phyloP scores from a whole-genome alignment of 2,888 invertebrate species.

The Cerceris ruficornis region DNA sequence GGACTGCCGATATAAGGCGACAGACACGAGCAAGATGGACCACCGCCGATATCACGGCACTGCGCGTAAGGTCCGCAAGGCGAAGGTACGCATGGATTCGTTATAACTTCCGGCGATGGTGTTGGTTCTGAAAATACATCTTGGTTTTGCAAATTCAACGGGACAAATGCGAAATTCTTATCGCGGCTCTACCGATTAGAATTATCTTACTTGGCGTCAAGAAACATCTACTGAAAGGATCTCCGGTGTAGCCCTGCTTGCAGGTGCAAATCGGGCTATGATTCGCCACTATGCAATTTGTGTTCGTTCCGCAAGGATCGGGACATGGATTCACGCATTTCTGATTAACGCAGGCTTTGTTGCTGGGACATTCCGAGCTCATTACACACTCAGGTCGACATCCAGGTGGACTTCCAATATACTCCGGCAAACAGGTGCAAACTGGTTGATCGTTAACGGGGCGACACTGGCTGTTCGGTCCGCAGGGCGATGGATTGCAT shows the following conservation, averaged over 20 bases:
- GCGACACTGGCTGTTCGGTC: conserved; percentile 82
- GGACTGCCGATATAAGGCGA: conserved; percentile 82
- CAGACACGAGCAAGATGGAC: conserved; percentile 83
- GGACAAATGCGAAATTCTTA: background rate
- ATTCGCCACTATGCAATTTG: conserved; percentile 86
- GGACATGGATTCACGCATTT: conserved; percentile 87
- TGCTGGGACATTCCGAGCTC: conserved; percentile 89
- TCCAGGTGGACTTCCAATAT: conserved; percentile 89
- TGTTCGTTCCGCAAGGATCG: conserved; percentile 83
- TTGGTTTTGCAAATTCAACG: background rate
- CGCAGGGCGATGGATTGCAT: conserved; percentile 82
- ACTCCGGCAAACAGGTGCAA: conserved; percentile 89
- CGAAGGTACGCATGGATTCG: conserved; percentile 86
- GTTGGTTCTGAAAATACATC: conserved; percentile 33
- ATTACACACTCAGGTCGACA: conserved; percentile 91
- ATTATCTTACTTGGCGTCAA: conserved; percentile 28
- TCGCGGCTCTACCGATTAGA: too few relatives aligned
- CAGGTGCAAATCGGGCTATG: conserved; percentile 85
- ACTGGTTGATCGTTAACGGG: conserved; percentile 82
- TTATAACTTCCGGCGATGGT: conserved; percentile 79
- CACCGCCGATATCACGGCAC: conserved; percentile 83
- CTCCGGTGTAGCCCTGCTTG: conserved; percentile 83
- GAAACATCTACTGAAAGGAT: conserved; percentile 84
- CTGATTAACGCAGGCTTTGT: conserved; percentile 90
- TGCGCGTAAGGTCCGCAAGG: conserved; percentile 85